Conservation (phyloP, 2,113 vertebrate genomes). For the Ammospiza nelsoni region DNA sequence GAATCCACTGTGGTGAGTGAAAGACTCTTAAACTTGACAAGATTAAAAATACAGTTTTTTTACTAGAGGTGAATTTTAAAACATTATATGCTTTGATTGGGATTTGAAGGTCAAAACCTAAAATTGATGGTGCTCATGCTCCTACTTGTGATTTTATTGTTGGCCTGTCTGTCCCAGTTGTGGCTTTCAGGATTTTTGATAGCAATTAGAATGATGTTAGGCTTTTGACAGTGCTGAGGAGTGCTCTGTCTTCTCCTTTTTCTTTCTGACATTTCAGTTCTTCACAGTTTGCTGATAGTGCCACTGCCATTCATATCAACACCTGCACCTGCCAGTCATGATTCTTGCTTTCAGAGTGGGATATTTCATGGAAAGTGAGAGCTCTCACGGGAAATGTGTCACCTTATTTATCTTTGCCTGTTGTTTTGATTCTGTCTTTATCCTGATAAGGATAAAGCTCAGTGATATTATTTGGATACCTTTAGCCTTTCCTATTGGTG, state of each 20-base stretch:
- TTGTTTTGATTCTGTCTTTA: not conserved
- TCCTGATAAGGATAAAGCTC: not conserved
- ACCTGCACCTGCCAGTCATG: not conserved
- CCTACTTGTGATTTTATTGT: not conserved
- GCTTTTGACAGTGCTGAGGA: not conserved
- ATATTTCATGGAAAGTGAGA: not conserved
- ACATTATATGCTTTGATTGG: not conserved
- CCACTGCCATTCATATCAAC: constrained; percentile 2
- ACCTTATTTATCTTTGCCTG: not conserved
- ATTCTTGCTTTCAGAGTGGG: not conserved
- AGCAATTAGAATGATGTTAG: not conserved
- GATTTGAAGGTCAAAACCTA: not conserved
- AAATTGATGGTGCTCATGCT: not conserved
- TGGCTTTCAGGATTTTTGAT: not conserved
- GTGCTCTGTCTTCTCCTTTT: constrained; percentile 29
- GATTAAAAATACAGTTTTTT: not conserved
- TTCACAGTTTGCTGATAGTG: not conserved
- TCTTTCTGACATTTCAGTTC: constrained; percentile 7
- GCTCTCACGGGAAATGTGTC: not conserved
- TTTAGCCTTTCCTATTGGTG: not conserved
- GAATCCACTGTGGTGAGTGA: not conserved
- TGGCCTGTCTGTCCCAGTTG: not conserved
- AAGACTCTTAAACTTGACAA: not conserved
- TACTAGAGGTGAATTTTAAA: not conserved
- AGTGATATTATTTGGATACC: not conserved